These are phyloP conservation scores for Drosophila sordidula DNA, from an alignment of 2,888 invertebrate species.

Conservation along the genomic window DNA sequence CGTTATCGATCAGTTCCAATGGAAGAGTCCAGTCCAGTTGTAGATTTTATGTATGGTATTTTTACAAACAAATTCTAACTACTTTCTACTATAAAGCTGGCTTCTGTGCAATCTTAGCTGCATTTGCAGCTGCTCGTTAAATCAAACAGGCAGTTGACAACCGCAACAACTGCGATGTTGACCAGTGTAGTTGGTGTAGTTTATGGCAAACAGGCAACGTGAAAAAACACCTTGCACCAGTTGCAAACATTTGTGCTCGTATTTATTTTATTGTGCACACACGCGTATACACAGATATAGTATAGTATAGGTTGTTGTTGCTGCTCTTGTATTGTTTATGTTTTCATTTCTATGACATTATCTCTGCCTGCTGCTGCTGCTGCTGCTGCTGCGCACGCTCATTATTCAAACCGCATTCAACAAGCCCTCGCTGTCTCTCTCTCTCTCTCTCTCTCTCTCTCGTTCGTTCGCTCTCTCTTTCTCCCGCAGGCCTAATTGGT, in stretches of 20 bases:
- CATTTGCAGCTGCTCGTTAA: slow-evolving; percentile 36
- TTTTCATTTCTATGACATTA: slow-evolving; percentile 36
- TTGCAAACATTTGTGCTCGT: slow-evolving; percentile 51
- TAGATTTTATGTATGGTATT: too few species aligned
- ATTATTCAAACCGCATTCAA: slow-evolving; percentile 25
- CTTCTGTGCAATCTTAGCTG: neutral
- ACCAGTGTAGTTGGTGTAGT: slow-evolving; percentile 30
- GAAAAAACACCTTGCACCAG: slow-evolving; percentile 75
- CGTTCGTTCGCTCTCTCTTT: slow-evolving; percentile 7
- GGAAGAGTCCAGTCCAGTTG: too few species aligned
- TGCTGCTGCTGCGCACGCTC: slow-evolving; percentile 43
- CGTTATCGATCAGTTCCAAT: neutral
- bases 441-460: slow-evolving; percentile 3
- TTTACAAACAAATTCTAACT: neutral
- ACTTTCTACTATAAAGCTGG: neutral
- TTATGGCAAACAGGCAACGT: slow-evolving; percentile 32
- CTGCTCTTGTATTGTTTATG: slow-evolving; percentile 27
- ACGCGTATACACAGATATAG: slow-evolving; percentile 12
- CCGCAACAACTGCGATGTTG: slow-evolving; percentile 12
- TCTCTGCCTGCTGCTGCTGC: slow-evolving; percentile 30
- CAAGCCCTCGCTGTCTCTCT: slow-evolving; percentile 10
- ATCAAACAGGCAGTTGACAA: slow-evolving; percentile 25
- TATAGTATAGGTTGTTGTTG: slow-evolving; percentile 7
- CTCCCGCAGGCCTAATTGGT: slow-evolving; percentile 59
- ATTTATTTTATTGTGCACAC: slow-evolving; percentile 54